These are phyloP conservation scores for Tigriopus californicus DNA, from an alignment of 2,888 invertebrate genomes.

Conservation along the genomic window DNA sequence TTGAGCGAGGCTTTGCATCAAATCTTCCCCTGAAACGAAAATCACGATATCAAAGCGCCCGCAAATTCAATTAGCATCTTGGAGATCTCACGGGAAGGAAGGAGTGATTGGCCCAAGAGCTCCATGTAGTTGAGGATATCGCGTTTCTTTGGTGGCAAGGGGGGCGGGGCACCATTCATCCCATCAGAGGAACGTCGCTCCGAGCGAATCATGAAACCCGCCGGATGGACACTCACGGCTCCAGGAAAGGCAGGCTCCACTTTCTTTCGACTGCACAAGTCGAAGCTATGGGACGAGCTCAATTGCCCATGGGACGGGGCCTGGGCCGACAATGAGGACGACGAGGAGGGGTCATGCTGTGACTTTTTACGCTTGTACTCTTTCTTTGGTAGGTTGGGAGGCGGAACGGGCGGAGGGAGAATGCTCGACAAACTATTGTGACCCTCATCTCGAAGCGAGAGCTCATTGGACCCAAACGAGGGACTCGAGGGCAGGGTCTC, in stretches of 20 bases:
- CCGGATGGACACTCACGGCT: background rate
- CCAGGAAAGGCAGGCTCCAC: background rate
- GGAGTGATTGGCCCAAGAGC: slow-evolving; percentile 58
- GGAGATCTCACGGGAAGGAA: slow-evolving; percentile 5
- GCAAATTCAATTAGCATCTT: too few species aligned
- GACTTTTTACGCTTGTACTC: background rate
- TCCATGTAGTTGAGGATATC: slow-evolving; percentile 94
- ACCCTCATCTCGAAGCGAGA: background rate
- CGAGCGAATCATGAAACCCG: background rate
- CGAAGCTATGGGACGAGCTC: background rate
- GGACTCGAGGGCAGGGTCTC: background rate
- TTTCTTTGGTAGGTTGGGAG: background rate
- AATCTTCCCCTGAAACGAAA: slow-evolving; percentile 2
- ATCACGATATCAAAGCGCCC: background rate
- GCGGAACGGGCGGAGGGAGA: background rate
- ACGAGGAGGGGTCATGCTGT: background rate
- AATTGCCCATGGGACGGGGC: background rate
- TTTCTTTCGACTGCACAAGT: background rate
- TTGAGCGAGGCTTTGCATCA: slow-evolving; percentile 1
- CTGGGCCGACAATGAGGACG: background rate
- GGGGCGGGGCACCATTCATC: slow-evolving; percentile 51
- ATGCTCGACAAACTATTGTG: background rate
- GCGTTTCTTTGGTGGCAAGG: slow-evolving; percentile 76
- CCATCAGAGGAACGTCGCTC: background rate
- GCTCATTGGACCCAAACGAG: background rate